Evolutionary conservation across 2,113 vertebrate species (phyloP).

Genomic region (Micromys minutus): DNA sequence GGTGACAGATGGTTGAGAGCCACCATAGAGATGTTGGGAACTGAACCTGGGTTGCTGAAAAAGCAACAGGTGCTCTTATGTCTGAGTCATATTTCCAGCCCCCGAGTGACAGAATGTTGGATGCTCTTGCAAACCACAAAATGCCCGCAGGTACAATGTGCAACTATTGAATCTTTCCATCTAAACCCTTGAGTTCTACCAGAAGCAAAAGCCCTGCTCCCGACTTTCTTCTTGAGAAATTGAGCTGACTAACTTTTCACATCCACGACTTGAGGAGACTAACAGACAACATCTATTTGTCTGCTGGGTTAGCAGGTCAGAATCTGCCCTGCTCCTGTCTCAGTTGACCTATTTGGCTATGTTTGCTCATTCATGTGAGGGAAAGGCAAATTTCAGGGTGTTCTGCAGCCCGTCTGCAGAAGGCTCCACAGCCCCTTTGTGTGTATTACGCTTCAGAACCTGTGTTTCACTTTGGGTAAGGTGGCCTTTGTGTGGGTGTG

Average conservation of each 20-base stretch:
- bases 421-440: conserved; percentile 74
- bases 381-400: conserved; percentile 77
- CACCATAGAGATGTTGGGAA: too few relatives aligned
- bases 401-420: conserved; percentile 75
- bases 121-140: background rate
- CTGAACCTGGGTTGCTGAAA: background rate
- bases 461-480: conserved; percentile 75
- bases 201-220: background rate
- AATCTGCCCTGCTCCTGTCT: background rate
- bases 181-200: background rate
- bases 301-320: background rate
- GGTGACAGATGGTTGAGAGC: background rate
- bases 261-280: background rate
- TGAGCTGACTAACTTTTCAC: background rate
- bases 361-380: conserved; percentile 53
- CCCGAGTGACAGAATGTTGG: background rate
- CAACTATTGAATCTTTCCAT: background rate
- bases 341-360: conserved; percentile 53
- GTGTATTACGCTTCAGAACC: conserved; percentile 78
- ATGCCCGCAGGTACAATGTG: background rate
- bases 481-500: conserved; percentile 69
- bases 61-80: background rate
- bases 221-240: background rate
- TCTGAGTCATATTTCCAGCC: background rate
- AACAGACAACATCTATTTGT: background rate